Evolutionary conservation across 2,797 vertebrate species (phyloP), one percentile per base, ranked within the genome.

Genomic region (Eremophila alpestris): DNA sequence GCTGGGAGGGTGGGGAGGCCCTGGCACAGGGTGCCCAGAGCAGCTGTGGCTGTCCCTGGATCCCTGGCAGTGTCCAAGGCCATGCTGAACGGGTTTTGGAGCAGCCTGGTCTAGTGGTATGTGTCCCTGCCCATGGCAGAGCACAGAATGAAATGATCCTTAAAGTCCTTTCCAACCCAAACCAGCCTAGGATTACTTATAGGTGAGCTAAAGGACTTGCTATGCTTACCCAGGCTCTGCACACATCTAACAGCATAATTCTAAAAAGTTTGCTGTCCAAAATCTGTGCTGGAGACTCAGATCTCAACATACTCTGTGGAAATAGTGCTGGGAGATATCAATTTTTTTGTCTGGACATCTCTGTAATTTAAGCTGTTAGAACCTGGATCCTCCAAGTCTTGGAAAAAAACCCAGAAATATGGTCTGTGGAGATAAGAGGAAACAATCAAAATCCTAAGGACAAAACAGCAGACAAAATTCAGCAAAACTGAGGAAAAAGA

Each of bases 81-180:
- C 38, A 41, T 29, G 13, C 0, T 75, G 69, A 41, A 62, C 0
- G 0, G 23, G 20, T 6, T 10, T 58, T n/a, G 68, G 55, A 69
- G 7, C n/a, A 46, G 0, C 6, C 17, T 56, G 62, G 43, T 2
- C 7, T 0, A 3, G 11, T 9, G 26, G 30, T 1, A 86, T 5
- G 0, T 20, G 24, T 40, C 24, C 24, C 49, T 74, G 29, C 10
- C 15, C 9, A 4, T 4, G 21, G 9, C 18, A 75, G 10, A 3
- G 2, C 3, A 0, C 16, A n/a, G 17, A 16, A 34, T 5, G 13
- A 19, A 4, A 18, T 32, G 34, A 32, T 32, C 5, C 23, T 63
- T 32, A 32, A 69, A 49, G 38, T 24, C 7, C 5, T 13, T 56
- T 80, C n/a, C n/a, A 32, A 34, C 4, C 29, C 17, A 74, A 68